phyloP scores from a whole-genome alignment of 1,140 invertebrate genomes.

The Zaprionus inermis region DNA sequence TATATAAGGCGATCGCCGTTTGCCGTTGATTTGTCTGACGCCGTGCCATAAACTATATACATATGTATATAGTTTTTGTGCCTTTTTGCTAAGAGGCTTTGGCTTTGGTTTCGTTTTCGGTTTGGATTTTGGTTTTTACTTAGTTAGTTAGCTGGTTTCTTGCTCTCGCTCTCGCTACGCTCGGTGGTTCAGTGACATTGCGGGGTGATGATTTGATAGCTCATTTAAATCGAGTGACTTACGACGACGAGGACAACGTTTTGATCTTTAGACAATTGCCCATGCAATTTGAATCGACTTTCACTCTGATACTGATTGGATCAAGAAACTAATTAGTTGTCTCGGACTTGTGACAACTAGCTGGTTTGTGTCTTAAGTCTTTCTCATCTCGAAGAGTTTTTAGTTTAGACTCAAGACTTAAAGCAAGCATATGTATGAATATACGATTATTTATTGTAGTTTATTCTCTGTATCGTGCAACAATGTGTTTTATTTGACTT shows the following conservation, averaged over 20 bases:
- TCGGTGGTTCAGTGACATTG: constrained; percentile 69
- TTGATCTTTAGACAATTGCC: constrained; percentile 69
- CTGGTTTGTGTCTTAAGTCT: constrained; percentile 62
- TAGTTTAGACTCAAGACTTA: neutral
- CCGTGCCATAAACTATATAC: constrained; percentile 61
- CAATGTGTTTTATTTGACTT: neutral
- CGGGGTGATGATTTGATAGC: constrained; percentile 75
- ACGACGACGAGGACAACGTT: constrained; percentile 35
- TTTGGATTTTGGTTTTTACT: neutral
- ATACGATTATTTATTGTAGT: neutral
- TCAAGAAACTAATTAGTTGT: constrained; percentile 50
- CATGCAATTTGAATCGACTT: constrained; percentile 51
- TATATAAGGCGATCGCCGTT: constrained; percentile 45
- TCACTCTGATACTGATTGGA: constrained; percentile 42
- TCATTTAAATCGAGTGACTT: constrained; percentile 70
- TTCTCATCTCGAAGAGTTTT: too few relatives aligned
- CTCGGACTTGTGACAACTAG: constrained; percentile 17
- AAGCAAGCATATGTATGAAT: neutral
- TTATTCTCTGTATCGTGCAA: neutral
- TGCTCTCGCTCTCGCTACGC: neutral
- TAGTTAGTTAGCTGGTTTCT: constrained; percentile 19
- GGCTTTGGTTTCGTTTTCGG: constrained; percentile 65
- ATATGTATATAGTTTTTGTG: constrained; percentile 50
- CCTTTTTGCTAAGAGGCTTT: constrained; percentile 70
- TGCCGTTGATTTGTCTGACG: constrained; percentile 52